Base-by-base conservation (phyloP, 1,140 invertebrate genomes). In the Bombus ignitus region DNA sequence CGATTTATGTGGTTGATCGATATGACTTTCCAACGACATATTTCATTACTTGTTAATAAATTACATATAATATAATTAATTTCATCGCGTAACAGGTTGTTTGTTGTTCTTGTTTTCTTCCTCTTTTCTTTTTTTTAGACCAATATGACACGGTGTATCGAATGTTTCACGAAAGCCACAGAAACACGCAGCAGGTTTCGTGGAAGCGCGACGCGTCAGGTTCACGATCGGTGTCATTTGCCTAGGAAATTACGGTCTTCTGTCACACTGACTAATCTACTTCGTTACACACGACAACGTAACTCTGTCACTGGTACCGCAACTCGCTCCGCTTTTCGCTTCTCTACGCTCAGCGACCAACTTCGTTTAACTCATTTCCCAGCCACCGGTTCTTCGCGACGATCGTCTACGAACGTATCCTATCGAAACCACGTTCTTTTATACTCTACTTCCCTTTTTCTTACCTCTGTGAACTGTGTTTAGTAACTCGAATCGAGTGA, bases 191-290 rank as follows among this genome's bases (percentile, higher is more conserved):
- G 18, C 66, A 47, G 57, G 57, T 39, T 28, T 65, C 35, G 39
- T 62, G 76, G 35, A 83, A 77, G 25, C 39, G 44, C 79, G 39
- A 74, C 83, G 87, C 79, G 92, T 93, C 94, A 91, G 93, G 94
- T 94, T 92, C 92, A 92, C 91, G 91, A 94, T 94, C 93, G 94
- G 94, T 92, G 91, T 94, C 93, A 94, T 94, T 95, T 94, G 92
- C 92, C 91, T 91, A 91, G 92, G 91, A 90, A 94, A 94, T 94
- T 94, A 94, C 92, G 83, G 91, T 91, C 90, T 91, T 95, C 92
- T 92, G 92, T 94, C 94, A 94, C 91, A 88, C 91, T 94, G 92
- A 95, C 91, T 94, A 95, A 94, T 94, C 90, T 92, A 92, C 92
- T 94, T 94, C 93, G 92, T 94, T 94, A 94, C 92, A 91, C 87